Conservation (phyloP, 2,888 invertebrate species). For the Allygus modestus region DNA sequence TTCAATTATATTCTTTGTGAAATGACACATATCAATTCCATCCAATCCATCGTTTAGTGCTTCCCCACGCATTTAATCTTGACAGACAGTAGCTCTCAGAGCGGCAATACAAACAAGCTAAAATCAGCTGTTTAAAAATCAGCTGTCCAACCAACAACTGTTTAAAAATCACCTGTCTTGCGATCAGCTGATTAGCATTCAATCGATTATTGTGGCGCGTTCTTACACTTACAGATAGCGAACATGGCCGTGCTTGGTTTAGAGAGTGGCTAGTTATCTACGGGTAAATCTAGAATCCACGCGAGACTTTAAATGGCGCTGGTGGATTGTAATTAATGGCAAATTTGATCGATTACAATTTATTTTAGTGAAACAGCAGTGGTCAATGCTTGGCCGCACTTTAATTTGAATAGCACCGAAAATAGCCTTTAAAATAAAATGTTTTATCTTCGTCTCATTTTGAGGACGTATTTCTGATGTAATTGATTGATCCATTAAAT, state of each 20-base stretch:
- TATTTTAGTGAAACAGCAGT: too few species aligned
- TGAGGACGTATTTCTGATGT: too few species aligned
- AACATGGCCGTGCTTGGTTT: constrained; percentile 17
- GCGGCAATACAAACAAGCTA: neutral
- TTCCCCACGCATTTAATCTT: neutral
- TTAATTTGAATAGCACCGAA: too few species aligned
- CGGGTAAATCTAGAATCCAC: neutral
- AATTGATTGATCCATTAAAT: too few species aligned
- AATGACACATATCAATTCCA: too few species aligned
- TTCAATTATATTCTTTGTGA: too few species aligned
- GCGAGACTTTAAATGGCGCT: neutral
- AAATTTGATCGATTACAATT: too few species aligned
- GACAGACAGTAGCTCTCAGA: neutral
- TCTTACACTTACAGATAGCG: constrained; percentile 11
- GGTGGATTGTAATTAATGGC: too few species aligned
- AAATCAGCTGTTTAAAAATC: constrained; percentile 21
- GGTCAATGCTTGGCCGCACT: too few species aligned
- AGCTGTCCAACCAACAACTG: constrained; percentile 5
- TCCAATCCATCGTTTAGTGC: too few species aligned
- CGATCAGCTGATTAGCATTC: constrained; percentile 29
- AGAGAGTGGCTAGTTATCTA: neutral
- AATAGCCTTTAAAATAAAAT: too few species aligned
- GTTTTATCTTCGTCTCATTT: too few species aligned
- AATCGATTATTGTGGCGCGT: constrained; percentile 44
- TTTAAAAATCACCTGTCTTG: constrained; percentile 12